A percentile compares a stretch with the other conserved stretches of the same genome.
Evolutionary conservation across 2,113 vertebrate species (phyloP).

Genomic region (Chloroceryle aenea): DNA sequence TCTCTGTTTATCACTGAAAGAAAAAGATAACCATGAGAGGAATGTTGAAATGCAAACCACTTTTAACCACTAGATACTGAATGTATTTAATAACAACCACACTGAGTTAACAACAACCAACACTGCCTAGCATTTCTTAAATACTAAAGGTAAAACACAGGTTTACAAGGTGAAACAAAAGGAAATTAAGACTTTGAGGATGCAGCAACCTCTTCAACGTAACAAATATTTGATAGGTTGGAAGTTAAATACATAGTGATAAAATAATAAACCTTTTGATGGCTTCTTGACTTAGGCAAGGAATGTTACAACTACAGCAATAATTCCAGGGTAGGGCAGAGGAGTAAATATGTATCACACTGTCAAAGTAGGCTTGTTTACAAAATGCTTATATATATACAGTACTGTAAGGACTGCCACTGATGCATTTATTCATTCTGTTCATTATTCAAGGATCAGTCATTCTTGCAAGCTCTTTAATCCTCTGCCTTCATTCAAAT

Average conservation of each 20-base stretch:
- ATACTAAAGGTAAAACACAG: not conserved
- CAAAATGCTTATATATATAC: not conserved
- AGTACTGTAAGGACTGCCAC: not conserved
- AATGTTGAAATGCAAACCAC: not conserved
- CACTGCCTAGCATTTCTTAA: not conserved
- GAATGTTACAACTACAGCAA: not conserved
- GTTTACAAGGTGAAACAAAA: not conserved
- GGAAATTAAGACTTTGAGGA: not conserved
- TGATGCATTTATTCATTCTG: not conserved
- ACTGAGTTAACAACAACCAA: not conserved
- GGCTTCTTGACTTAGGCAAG: not conserved
- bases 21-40: not conserved
- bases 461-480: not conserved
- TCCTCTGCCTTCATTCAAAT: not conserved
- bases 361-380: not conserved
- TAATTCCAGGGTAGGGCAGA: not conserved
- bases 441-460: not conserved
- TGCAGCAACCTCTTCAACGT: not conserved
- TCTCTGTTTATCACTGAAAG: slow-evolving; percentile 58
- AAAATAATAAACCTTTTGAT: not conserved
- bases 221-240: not conserved
- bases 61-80: not conserved
- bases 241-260: not conserved
- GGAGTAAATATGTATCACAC: not conserved
- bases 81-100: not conserved